phyloP scores from a whole-genome alignment of 2,888 invertebrate genomes.

The Drosophila nigricruria region DNA sequence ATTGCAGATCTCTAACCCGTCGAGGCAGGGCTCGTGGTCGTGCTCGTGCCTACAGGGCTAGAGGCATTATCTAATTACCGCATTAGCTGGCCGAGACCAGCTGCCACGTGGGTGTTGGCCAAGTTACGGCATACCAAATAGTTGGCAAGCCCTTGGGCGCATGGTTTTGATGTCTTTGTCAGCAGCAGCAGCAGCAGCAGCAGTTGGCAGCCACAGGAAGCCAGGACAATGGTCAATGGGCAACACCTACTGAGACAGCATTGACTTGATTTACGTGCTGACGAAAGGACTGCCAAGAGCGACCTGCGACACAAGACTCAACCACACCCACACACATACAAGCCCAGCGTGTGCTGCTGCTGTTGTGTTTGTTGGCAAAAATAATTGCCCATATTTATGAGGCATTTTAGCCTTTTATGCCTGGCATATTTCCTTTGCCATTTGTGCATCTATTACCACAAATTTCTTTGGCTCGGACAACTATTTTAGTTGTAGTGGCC shows the following conservation, averaged over 20 bases:
- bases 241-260: slow-evolving; percentile 66
- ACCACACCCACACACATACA: slow-evolving; percentile 2
- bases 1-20: slow-evolving; percentile 75
- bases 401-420: slow-evolving; percentile 81
- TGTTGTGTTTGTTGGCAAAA: slow-evolving; percentile 55
- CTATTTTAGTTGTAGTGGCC: slow-evolving; percentile 66
- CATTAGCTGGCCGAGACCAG: slow-evolving; percentile 63
- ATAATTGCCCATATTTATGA: slow-evolving; percentile 83
- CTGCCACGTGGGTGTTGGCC: slow-evolving; percentile 68
- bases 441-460: slow-evolving; percentile 53
- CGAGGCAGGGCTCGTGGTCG: slow-evolving; percentile 54
- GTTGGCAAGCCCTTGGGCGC: slow-evolving; percentile 53
- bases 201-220: slow-evolving; percentile 49
- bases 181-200: slow-evolving; percentile 30
- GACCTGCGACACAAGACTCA: slow-evolving; percentile 32
- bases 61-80: slow-evolving; percentile 76
- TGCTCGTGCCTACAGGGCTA: slow-evolving; percentile 61
- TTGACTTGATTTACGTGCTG: slow-evolving; percentile 81
- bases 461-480: slow-evolving; percentile 58
- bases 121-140: slow-evolving; percentile 53
- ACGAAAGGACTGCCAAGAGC: slow-evolving; percentile 72
- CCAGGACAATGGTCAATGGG: slow-evolving; percentile 54
- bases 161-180: slow-evolving; percentile 73
- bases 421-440: slow-evolving; percentile 72
- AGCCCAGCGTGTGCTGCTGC: slow-evolving; percentile 18